These are phyloP conservation scores for Lepus townsendii DNA, from an alignment of 2,797 vertebrate species.

Conservation along the genomic window DNA sequence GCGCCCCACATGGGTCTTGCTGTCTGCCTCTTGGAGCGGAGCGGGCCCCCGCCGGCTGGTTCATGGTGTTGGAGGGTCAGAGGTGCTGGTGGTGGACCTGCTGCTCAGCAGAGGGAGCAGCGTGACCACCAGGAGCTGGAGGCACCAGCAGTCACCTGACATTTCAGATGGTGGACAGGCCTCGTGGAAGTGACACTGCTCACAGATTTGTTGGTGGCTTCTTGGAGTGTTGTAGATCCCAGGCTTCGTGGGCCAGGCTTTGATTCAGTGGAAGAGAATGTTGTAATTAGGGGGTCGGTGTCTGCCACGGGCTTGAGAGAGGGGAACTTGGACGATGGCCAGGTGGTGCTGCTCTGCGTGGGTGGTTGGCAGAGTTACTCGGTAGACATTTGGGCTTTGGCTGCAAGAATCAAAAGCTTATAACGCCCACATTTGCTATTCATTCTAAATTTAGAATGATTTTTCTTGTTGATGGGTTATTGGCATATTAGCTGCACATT, in stretches of 20 bases:
- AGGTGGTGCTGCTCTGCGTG: not conserved
- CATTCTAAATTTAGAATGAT: not conserved
- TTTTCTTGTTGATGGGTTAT: constrained; percentile 6
- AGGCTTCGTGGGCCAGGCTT: not conserved
- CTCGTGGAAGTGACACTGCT: not conserved
- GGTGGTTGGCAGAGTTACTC: not conserved
- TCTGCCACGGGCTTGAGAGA: not conserved
- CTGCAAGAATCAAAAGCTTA: constrained; percentile 22
- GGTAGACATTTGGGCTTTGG: not conserved
- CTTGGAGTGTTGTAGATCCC: not conserved
- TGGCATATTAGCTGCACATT: not conserved
- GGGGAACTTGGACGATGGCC: not conserved
- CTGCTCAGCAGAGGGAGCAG: not conserved
- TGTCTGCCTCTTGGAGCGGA: not conserved
- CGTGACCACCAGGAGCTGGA: not conserved
- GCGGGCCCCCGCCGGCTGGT: not conserved
- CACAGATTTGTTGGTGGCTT: not conserved
- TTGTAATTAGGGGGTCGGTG: not conserved
- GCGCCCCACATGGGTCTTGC: not conserved
- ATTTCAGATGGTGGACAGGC: not conserved
- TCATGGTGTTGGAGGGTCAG: not conserved
- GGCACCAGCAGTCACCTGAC: not conserved
- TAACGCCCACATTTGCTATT: not conserved
- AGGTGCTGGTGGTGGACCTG: not conserved
- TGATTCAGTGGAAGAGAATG: not conserved